Evolutionary conservation across 2,113 vertebrate genomes (phyloP).

Genomic region (Onychostruthus taczanowskii): DNA sequence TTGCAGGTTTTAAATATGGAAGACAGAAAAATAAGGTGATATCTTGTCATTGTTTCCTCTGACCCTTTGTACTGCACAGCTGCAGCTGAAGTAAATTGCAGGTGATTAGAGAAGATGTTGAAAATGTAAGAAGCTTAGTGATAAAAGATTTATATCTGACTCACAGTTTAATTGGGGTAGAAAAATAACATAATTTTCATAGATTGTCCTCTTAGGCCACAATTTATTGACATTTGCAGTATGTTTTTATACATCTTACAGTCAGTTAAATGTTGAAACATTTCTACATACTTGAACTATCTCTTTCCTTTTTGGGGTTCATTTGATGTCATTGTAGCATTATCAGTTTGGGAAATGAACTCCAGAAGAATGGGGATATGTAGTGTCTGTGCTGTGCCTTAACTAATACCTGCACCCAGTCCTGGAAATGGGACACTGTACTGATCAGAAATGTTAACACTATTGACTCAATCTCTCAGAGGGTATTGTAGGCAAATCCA

Average conservation of each 20-base stretch:
- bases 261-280: background rate
- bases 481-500: background rate
- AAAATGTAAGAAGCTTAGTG: background rate
- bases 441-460: background rate
- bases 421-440: background rate
- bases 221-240: background rate
- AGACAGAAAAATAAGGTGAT: background rate
- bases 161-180: background rate
- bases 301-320: background rate
- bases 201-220: background rate
- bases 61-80: background rate
- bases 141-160: background rate
- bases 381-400: background rate
- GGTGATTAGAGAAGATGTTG: background rate
- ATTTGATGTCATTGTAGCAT: background rate
- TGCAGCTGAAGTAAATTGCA: constrained; percentile 10
- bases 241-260: background rate
- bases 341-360: background rate
- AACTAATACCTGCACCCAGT: background rate
- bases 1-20: background rate
- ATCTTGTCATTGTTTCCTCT: background rate
- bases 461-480: background rate
- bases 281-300: background rate
- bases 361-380: background rate
- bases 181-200: constrained; percentile 8